Conservation (phyloP, 92 coral and sea anemone species). For the Montipora capitata region DNA sequence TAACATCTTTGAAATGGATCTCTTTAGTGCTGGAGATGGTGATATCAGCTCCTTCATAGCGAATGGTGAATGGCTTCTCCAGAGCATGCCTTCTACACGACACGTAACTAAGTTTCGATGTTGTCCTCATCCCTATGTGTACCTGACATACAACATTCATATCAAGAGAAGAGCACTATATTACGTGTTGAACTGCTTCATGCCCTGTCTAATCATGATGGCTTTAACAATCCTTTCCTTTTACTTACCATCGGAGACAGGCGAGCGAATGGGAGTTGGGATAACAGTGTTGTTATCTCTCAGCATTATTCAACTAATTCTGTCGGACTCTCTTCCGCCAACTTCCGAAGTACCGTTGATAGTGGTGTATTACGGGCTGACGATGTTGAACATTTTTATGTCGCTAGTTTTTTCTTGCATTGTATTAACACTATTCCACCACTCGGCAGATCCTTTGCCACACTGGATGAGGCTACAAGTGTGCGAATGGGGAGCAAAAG, state of each 20-base stretch:
- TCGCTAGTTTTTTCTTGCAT: slow-evolving; percentile 87
- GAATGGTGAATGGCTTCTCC: slow-evolving; percentile 91
- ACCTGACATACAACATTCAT: slow-evolving; percentile 82
- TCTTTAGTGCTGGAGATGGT: slow-evolving; percentile 82
- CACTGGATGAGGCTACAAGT: slow-evolving; percentile 59
- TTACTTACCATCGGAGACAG: slow-evolving; percentile 88
- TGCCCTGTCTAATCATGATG: slow-evolving; percentile 93
- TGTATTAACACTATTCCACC: slow-evolving; percentile 82
- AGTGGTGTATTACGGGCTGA: slow-evolving; percentile 88
- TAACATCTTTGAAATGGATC: slow-evolving; percentile 79
- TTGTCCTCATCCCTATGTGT: slow-evolving; percentile 87
- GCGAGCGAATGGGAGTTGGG: slow-evolving; percentile 95
- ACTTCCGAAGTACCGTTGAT: slow-evolving; percentile 91
- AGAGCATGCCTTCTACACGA: slow-evolving; percentile 86
- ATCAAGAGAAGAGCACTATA: slow-evolving; percentile 87
- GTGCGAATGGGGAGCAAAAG: slow-evolving; percentile 84
- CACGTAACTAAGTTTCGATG: slow-evolving; percentile 85
- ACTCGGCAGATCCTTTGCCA: slow-evolving; percentile 65
- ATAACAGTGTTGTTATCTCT: slow-evolving; percentile 88
- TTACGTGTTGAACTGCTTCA: slow-evolving; percentile 87
- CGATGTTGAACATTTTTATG: slow-evolving; percentile 87
- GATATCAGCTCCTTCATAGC: slow-evolving; percentile 83
- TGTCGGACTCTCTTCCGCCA: slow-evolving; percentile 91
- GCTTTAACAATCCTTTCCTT: slow-evolving; percentile 86
- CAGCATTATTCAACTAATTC: slow-evolving; percentile 92